A percentile compares a stretch with the other conserved stretches of the same genome.
Evolutionary conservation across 2,797 vertebrate genomes (phyloP).

Genomic region (Muscicapa comitata): DNA sequence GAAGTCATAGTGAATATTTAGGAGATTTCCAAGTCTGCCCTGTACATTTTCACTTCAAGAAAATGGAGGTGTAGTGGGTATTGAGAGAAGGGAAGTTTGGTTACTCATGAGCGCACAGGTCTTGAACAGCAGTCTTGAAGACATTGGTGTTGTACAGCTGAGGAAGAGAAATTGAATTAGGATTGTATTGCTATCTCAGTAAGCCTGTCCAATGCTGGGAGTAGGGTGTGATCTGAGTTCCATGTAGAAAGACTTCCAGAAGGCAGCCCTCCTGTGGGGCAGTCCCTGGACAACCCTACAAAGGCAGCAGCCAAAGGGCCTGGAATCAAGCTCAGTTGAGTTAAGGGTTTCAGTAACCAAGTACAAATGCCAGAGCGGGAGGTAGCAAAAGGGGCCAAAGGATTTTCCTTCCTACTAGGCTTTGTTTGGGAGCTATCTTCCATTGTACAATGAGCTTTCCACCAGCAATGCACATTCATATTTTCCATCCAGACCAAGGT

Average conservation of each 20-base stretch:
- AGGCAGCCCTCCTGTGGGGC: not conserved
- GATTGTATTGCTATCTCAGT: not conserved
- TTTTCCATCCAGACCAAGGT: conserved; percentile 57
- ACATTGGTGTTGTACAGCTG: not conserved
- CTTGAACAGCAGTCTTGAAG: not conserved
- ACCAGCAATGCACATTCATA: not conserved
- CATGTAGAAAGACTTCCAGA: not conserved
- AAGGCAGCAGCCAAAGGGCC: not conserved
- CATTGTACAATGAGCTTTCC: conserved; percentile 33
- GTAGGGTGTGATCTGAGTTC: not conserved
- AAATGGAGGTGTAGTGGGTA: not conserved
- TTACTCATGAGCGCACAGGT: not conserved
- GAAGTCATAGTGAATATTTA: not conserved
- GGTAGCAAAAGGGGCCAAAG: not conserved
- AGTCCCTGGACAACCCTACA: not conserved
- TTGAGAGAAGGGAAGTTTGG: not conserved
- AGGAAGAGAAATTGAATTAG: not conserved
- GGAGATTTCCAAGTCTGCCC: not conserved
- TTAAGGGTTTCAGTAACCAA: not conserved
- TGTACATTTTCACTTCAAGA: not conserved
- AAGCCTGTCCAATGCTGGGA: not conserved
- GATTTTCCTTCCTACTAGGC: not conserved
- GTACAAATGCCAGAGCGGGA: not conserved
- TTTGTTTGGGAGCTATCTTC: conserved; percentile 38
- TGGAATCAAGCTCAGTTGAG: not conserved